Evolutionary conservation across 2,888 invertebrate genomes (phyloP).

Genomic region (Lasioglossum zephyrum): DNA sequence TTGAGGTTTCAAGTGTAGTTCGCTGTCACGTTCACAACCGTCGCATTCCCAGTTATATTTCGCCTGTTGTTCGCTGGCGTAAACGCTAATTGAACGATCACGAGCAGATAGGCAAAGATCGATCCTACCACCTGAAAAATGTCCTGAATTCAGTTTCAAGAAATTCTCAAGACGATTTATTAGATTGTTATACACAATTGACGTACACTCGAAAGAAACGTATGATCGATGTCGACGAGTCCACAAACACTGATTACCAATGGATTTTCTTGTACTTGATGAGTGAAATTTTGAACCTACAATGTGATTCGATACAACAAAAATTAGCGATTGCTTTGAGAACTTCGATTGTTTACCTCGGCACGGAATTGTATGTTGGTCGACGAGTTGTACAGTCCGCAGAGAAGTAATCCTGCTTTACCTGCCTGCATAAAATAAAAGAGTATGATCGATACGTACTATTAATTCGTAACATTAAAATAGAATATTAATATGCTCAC

Average conservation of each 20-base stretch:
- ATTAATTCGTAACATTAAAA: not conserved
- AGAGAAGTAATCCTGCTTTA: not conserved
- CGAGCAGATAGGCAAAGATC: not conserved
- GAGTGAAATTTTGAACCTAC: not conserved
- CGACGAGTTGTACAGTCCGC: not conserved
- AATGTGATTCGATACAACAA: no score
- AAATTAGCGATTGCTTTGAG: not conserved
- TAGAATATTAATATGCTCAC: not conserved
- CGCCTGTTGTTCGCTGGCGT: not conserved
- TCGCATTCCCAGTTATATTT: not conserved
- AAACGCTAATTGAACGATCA: not conserved
- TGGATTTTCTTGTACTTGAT: not conserved
- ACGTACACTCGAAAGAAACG: not conserved
- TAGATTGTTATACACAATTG: not conserved
- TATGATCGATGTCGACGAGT: not conserved
- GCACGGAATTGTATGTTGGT: not conserved
- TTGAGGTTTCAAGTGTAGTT: not conserved
- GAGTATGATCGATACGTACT: no score
- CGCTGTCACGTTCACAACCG: no score
- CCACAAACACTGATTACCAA: not conserved
- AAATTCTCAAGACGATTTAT: not conserved
- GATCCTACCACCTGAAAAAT: not conserved
- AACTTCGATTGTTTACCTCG: not conserved
- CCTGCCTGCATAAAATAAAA: not conserved
- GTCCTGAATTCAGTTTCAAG: not conserved